Conservation (phyloP, 2,113 vertebrate species). For the Turdus rufiventris region DNA sequence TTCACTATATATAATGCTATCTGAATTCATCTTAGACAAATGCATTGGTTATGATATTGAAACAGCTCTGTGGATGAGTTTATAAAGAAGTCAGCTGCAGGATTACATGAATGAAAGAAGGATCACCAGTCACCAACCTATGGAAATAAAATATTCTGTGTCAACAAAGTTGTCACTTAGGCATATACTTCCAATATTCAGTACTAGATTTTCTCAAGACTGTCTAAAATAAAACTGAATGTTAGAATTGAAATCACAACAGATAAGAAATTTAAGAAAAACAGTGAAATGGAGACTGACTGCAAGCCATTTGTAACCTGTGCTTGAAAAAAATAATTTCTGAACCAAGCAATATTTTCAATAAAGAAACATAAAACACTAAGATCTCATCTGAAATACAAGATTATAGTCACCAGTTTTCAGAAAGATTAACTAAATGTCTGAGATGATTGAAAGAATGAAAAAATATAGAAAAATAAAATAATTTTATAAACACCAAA, state of each 20-base stretch:
- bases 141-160: neutral
- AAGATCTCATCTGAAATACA: neutral
- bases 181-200: neutral
- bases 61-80: neutral
- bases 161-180: neutral
- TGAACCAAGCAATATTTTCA: neutral
- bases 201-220: neutral
- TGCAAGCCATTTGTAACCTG: neutral
- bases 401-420: neutral
- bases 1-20: neutral
- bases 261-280: neutral
- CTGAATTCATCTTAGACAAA: neutral
- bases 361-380: neutral
- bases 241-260: neutral
- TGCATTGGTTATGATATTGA: neutral
- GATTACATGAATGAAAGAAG: neutral
- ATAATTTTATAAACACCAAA: neutral
- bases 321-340: neutral
- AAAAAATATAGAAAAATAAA: neutral
- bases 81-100: neutral
- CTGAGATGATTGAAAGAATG: neutral
- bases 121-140: neutral
- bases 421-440: neutral
- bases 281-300: neutral
- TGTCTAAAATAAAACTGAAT: neutral